Evolutionary conservation across 2,797 vertebrate genomes (phyloP).

Genomic region (Pantherophis vulpinus): DNA sequence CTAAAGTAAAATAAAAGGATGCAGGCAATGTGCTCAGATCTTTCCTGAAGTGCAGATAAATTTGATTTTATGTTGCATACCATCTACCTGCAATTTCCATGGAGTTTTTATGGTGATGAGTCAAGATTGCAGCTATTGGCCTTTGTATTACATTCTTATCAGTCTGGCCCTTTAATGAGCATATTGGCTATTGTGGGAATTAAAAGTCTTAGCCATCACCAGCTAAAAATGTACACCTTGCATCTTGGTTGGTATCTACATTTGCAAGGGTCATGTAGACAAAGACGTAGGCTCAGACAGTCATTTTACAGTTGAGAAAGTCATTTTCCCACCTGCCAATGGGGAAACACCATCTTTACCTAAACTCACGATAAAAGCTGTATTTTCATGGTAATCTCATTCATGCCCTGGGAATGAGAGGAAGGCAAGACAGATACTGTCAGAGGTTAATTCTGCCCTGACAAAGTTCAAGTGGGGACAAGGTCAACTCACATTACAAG

Average conservation of each 20-base stretch:
- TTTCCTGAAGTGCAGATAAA: constrained; percentile 24
- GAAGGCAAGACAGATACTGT: not conserved
- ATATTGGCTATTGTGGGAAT: not conserved
- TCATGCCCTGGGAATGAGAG: not conserved
- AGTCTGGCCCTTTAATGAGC: not conserved
- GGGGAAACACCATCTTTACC: not conserved
- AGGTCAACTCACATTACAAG: not conserved
- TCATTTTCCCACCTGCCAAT: not conserved
- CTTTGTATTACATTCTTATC: not conserved
- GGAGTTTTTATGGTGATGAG: fast-evolving
- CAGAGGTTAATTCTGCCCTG: not conserved
- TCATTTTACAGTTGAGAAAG: not conserved
- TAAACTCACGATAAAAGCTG: not conserved
- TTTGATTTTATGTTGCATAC: not conserved
- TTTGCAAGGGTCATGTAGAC: not conserved
- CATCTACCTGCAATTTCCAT: not conserved
- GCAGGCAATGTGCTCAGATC: constrained; percentile 1
- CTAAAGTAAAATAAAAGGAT: constrained; percentile 40
- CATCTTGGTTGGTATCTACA: not conserved
- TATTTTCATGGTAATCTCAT: not conserved
- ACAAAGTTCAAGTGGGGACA: not conserved
- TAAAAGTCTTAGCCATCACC: not conserved
- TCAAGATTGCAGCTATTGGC: not conserved
- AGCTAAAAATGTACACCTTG: not conserved
- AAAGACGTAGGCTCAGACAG: not conserved